A percentile compares a stretch with the other conserved stretches of the same genome.
Evolutionary conservation across 2,888 invertebrate species (phyloP).

Genomic region (Hybos culiciformis): DNA sequence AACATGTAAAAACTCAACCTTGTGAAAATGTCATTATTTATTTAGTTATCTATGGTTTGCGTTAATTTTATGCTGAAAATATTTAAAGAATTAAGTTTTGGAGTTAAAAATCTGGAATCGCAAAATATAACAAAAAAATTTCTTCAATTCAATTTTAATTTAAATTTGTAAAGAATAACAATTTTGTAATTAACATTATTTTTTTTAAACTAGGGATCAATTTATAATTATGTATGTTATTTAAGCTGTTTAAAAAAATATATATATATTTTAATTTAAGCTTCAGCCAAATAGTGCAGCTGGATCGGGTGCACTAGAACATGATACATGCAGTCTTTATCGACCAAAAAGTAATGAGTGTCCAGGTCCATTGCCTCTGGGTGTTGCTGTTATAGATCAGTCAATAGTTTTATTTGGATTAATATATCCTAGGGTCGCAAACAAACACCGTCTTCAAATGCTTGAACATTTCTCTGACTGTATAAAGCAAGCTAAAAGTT

Average conservation of each 20-base stretch:
- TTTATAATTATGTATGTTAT: too few relatives aligned
- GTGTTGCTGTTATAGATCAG: slow-evolving; percentile 92
- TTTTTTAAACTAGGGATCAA: too few relatives aligned
- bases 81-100: too few relatives aligned
- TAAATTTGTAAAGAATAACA: too few relatives aligned
- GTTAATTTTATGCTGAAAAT: too few relatives aligned
- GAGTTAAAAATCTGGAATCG: too few relatives aligned
- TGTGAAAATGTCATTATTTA: too few relatives aligned
- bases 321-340: slow-evolving; percentile 88
- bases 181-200: too few relatives aligned
- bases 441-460: slow-evolving; percentile 95
- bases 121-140: too few relatives aligned
- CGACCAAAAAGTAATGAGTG: slow-evolving; percentile 41
- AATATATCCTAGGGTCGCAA: slow-evolving; percentile 86
- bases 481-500: slow-evolving; percentile 82
- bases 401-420: slow-evolving; percentile 86
- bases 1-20: too few relatives aligned
- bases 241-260: not conserved
- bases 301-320: slow-evolving; percentile 92
- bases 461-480: slow-evolving; percentile 93
- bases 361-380: slow-evolving; percentile 77
- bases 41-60: too few relatives aligned
- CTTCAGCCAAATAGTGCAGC: slow-evolving; percentile 88
- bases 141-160: too few relatives aligned
- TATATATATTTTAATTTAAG: slow-evolving; percentile 40